phyloP scores from a whole-genome alignment of 2,113 vertebrate species.

The Prinia subflava region DNA sequence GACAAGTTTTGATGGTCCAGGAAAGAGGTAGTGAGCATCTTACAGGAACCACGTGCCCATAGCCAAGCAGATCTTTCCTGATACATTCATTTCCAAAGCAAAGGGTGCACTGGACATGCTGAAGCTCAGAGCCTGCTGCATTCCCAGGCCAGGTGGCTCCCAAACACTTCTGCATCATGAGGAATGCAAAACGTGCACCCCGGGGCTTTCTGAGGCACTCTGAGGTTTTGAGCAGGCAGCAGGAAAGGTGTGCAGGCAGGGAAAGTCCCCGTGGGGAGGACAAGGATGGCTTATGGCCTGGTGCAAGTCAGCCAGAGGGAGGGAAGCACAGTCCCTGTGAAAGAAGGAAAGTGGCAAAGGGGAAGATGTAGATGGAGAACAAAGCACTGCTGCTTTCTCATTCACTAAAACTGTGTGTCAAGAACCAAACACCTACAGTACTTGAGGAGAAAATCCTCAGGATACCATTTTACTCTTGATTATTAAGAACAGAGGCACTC shows the following conservation, averaged over 20 bases:
- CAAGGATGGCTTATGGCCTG: neutral
- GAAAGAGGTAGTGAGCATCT: neutral
- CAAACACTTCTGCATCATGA: neutral
- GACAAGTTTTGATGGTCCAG: neutral
- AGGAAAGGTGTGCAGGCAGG: neutral
- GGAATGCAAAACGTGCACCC: rapidly evolving
- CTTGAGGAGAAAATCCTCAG: neutral
- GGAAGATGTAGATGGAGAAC: neutral
- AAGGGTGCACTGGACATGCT: neutral
- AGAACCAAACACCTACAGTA: neutral
- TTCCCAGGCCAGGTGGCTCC: neutral
- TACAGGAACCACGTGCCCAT: no score
- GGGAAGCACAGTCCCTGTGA: neutral
- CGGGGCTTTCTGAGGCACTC: neutral
- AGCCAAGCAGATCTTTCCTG: neutral
- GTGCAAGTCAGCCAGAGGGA: neutral
- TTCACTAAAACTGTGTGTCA: neutral
- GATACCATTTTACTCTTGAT: neutral
- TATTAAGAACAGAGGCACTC: neutral
- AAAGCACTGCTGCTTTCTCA: neutral
- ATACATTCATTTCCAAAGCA: neutral
- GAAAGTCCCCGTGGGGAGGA: neutral
- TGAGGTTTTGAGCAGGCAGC: neutral
- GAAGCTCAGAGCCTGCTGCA: neutral
- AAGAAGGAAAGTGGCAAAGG: neutral